Conservation (phyloP, 2,797 vertebrate genomes). For the Peromyscus nudipes region DNA sequence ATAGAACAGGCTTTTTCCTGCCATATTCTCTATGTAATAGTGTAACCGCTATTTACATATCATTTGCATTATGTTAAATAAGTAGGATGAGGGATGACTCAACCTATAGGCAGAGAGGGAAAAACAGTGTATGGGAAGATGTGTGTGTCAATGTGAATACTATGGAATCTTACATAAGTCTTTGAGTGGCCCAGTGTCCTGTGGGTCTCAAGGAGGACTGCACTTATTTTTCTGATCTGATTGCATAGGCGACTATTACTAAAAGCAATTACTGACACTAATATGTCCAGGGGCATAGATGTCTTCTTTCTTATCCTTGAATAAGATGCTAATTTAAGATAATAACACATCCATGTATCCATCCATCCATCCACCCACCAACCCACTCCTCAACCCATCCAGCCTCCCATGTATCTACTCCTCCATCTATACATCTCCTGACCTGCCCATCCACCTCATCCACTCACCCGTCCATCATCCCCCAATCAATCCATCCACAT, state of each 20-base stretch:
- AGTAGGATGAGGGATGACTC: background rate
- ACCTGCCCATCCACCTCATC: background rate
- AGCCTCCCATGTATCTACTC: background rate
- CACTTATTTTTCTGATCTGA: background rate
- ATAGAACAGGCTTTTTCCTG: background rate
- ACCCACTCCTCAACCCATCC: background rate
- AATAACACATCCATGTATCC: background rate
- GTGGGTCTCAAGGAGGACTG: background rate
- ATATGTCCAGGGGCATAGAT: background rate
- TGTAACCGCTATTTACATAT: background rate
- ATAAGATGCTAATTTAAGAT: background rate
- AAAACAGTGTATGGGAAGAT: background rate
- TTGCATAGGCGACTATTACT: background rate
- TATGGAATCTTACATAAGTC: background rate
- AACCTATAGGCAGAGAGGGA: background rate
- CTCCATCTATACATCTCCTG: background rate
- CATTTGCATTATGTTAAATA: slow-evolving; percentile 6
- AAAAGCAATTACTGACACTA: background rate
- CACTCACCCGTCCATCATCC: background rate
- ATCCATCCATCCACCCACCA: background rate
- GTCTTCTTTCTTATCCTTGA: background rate
- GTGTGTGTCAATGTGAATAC: background rate
- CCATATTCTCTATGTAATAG: background rate
- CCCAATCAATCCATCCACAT: too few species aligned
- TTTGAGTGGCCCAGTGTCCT: background rate